Percentiles rank a stretch among this genome's conserved stretches.
Evolutionary conservation across 2,888 invertebrate genomes (phyloP).

Genomic region (Polietes domitor): DNA sequence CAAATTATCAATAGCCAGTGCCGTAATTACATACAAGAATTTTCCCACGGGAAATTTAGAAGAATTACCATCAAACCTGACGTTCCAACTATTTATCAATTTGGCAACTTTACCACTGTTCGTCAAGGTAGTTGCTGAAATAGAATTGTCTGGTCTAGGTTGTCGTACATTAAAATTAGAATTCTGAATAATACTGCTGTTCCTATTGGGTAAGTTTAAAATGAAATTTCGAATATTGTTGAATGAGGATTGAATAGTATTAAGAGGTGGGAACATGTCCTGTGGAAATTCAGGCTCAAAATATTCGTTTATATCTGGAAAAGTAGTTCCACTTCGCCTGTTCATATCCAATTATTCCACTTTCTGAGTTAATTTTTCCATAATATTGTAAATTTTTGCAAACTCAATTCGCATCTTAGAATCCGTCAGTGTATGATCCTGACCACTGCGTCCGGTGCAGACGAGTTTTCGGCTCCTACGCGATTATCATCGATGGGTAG

Average conservation of each 20-base stretch:
- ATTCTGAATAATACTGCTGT: background rate
- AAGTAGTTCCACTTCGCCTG: background rate
- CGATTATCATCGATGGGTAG: too few species aligned
- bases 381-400: too few species aligned
- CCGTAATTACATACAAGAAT: conserved; percentile 9
- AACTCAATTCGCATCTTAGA: background rate
- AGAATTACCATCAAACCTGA: conserved; percentile 22
- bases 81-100: conserved; percentile 33
- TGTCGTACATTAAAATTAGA: background rate
- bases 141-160: background rate
- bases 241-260: background rate
- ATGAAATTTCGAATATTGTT: too few species aligned
- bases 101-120: conserved; percentile 24
- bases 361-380: background rate
- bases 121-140: conserved; percentile 1
- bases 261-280: background rate
- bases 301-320: too few species aligned
- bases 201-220: background rate
- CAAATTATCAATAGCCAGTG: background rate
- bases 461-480: too few species aligned
- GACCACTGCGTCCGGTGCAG: too few species aligned
- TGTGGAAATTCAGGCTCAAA: background rate
- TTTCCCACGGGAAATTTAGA: conserved; percentile 9
- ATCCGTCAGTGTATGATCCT: too few species aligned
- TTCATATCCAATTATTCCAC: background rate